Conservation (phyloP, 2,113 vertebrate genomes). For the Bettongia penicillata region DNA sequence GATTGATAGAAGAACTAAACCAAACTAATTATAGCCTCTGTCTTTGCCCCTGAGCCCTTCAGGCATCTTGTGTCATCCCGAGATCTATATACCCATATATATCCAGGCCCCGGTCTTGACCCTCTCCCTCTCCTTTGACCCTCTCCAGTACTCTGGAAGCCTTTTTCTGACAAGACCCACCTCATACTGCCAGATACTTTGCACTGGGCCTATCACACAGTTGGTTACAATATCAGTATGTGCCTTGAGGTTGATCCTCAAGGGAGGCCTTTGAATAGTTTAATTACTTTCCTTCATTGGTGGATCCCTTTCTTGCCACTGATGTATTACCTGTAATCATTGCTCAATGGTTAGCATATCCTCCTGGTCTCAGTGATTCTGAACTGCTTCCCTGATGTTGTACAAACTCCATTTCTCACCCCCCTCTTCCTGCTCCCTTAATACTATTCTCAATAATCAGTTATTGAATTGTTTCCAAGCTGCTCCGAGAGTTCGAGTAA, state of each 20-base stretch:
- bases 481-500: not conserved
- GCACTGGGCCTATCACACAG: not conserved
- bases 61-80: not conserved
- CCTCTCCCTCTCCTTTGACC: too few species aligned
- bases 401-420: not conserved
- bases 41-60: not conserved
- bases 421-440: not conserved
- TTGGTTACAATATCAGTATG: not conserved
- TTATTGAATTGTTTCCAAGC: not conserved
- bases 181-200: not conserved
- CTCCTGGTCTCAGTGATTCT: not conserved
- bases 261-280: not conserved
- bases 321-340: not conserved
- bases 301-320: not conserved
- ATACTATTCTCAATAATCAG: not conserved
- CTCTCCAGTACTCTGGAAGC: not conserved
- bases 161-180: not conserved
- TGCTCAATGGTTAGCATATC: not conserved
- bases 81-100: not conserved
- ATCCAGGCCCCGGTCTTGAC: not conserved
- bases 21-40: not conserved
- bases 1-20: not conserved
- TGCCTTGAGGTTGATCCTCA: not conserved
- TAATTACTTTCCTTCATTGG: not conserved
- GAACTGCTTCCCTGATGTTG: not conserved